Percentiles rank a stretch among this genome's conserved stretches.
Conservation (phyloP, 2,888 invertebrate species). For the Keiferia lycopersicella region DNA sequence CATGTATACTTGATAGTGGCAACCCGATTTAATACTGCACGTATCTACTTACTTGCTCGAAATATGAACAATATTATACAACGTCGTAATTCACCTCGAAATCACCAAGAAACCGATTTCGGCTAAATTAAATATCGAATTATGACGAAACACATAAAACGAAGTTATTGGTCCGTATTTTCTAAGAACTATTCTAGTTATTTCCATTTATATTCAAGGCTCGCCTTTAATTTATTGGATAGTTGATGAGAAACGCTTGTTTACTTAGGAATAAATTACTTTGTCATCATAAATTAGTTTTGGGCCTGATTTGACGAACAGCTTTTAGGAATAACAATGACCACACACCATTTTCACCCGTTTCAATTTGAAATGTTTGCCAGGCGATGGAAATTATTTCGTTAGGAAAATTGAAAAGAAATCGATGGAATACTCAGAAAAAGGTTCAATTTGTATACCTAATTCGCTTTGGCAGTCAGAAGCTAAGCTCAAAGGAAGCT, state of each 20-base stretch:
- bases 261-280: not conserved
- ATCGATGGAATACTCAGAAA: not conserved
- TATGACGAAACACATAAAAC: not conserved
- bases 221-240: not conserved
- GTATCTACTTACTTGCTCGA: no score
- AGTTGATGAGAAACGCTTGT: not conserved
- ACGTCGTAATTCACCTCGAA: not conserved
- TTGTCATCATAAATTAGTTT: not conserved
- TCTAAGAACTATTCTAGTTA: not conserved
- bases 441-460: conserved; percentile 7
- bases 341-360: no score
- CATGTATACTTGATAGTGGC: no score
- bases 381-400: not conserved
- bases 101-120: not conserved
- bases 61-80: not conserved
- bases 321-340: not conserved
- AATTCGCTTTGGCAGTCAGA: no score
- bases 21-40: no score
- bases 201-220: not conserved
- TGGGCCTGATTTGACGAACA: not conserved
- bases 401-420: not conserved
- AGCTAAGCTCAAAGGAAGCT: conserved; percentile 8
- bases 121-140: not conserved
- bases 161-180: no score
- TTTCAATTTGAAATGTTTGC: not conserved